Conservation (phyloP, 2,888 invertebrate genomes). For the Conus canariensis region DNA sequence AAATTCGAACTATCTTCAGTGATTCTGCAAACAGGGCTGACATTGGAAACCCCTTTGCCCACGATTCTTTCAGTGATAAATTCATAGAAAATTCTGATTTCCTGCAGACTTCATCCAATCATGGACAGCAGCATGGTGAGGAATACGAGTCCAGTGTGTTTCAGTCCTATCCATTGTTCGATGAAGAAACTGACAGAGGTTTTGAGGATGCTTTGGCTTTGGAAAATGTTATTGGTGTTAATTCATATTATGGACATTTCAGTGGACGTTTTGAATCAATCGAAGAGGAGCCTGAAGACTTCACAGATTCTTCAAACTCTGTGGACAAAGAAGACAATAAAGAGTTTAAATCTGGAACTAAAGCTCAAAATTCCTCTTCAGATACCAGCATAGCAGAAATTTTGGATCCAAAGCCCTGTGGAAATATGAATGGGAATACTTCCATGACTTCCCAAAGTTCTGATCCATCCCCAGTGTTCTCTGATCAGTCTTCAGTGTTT, state of each 20-base stretch:
- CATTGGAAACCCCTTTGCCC: not conserved
- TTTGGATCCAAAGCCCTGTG: not conserved
- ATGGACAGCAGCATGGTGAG: constrained; percentile 14
- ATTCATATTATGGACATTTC: constrained; percentile 55
- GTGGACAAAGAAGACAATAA: constrained; percentile 36
- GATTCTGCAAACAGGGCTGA: not conserved
- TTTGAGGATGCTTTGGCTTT: constrained; percentile 66
- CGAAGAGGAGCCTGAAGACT: constrained; percentile 63
- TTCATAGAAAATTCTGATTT: constrained; percentile 54
- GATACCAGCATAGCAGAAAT: constrained; percentile 16
- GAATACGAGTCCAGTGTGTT: not conserved
- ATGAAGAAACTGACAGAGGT: constrained; percentile 65
- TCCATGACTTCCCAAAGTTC: not conserved
- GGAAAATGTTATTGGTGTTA: constrained; percentile 52
- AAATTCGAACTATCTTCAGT: constrained; percentile 1
- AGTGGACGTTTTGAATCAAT: constrained; percentile 66
- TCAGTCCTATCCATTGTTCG: constrained; percentile 49
- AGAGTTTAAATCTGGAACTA: constrained; percentile 55
- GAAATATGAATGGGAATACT: not conserved
- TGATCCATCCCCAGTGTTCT: not conserved
- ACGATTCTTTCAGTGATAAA: constrained; percentile 38
- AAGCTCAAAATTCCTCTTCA: constrained; percentile 53
- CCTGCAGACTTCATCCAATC: constrained; percentile 46
- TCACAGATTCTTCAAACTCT: constrained; percentile 37
- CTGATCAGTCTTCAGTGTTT: not conserved